These are phyloP conservation scores for Ostrea denselamellosa DNA, from an alignment of 1,140 invertebrate genomes.

Conservation along the genomic window DNA sequence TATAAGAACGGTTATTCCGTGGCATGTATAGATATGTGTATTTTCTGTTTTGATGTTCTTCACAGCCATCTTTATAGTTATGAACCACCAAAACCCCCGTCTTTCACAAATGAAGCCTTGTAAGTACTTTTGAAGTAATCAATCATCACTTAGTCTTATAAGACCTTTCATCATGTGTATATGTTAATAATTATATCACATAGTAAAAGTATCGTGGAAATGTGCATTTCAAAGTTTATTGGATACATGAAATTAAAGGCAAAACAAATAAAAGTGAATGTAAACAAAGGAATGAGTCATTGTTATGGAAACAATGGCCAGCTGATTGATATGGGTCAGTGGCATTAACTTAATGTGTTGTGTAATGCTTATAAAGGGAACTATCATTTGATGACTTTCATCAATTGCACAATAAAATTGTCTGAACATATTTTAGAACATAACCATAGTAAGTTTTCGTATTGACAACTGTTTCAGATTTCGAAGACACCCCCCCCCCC, in stretches of 20 bases:
- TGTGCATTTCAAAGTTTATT: too few relatives aligned
- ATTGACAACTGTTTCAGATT: too few relatives aligned
- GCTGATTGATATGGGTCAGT: background rate
- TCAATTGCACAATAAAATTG: too few relatives aligned
- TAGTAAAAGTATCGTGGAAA: too few relatives aligned
- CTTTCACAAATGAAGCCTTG: slow-evolving; percentile 96
- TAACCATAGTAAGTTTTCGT: too few relatives aligned
- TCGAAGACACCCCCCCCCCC: too few relatives aligned
- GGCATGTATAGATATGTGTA: slow-evolving; percentile 96
- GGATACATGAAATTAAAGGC: background rate
- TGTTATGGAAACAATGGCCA: slow-evolving; percentile 19
- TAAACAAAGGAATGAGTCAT: slow-evolving; percentile 29
- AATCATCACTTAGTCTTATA: background rate
- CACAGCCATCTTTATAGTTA: slow-evolving; percentile 95
- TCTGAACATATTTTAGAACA: too few relatives aligned
- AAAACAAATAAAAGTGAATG: slow-evolving; percentile 20
- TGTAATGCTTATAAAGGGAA: background rate
- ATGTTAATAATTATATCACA: background rate
- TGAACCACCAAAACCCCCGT: slow-evolving; percentile 91
- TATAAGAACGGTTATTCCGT: slow-evolving; percentile 82
- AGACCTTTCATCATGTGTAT: background rate
- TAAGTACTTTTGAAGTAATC: slow-evolving; percentile 82
- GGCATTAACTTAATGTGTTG: background rate
- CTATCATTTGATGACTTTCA: background rate
- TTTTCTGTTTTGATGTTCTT: slow-evolving; percentile 98